Conservation (phyloP, 1,140 invertebrate species). For the Nasonia giraulti region DNA sequence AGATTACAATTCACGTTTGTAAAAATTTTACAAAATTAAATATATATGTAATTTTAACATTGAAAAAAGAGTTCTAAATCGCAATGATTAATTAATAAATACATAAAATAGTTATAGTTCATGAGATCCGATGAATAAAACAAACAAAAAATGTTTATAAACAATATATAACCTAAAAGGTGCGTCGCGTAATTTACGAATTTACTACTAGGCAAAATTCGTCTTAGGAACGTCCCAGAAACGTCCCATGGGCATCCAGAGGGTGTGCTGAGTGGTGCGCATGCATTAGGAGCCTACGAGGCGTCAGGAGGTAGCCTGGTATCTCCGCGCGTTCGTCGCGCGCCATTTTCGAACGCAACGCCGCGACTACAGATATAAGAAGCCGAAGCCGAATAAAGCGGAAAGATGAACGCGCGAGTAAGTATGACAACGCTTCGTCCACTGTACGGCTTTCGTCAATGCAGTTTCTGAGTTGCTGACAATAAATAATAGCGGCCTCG, state of each 20-base stretch:
- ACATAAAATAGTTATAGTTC: background rate
- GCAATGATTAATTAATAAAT: background rate
- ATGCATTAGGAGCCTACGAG: conserved; percentile 56
- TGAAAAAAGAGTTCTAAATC: too few species aligned
- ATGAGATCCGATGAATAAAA: too few species aligned
- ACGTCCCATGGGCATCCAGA: conserved; percentile 65
- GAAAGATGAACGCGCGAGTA: conserved; percentile 47
- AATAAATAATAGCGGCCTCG: conserved; percentile 53
- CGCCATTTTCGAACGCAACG: background rate
- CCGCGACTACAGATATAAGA: background rate
- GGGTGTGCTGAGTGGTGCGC: conserved; percentile 67
- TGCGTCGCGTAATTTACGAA: background rate
- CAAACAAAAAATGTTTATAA: too few species aligned
- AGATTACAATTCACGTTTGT: too few species aligned
- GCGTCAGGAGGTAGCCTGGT: background rate
- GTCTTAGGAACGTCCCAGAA: conserved; percentile 40
- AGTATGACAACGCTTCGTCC: background rate
- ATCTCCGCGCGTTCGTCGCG: background rate
- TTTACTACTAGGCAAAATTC: background rate
- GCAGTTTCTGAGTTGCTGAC: conserved; percentile 23
- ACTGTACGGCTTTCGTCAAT: conserved; percentile 22
- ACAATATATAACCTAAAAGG: background rate
- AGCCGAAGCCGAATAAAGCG: conserved; percentile 2
- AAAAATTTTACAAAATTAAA: too few species aligned
- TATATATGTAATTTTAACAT: too few species aligned